Conservation (phyloP, 1,140 invertebrate genomes). For the Dermatophagoides farinae region DNA sequence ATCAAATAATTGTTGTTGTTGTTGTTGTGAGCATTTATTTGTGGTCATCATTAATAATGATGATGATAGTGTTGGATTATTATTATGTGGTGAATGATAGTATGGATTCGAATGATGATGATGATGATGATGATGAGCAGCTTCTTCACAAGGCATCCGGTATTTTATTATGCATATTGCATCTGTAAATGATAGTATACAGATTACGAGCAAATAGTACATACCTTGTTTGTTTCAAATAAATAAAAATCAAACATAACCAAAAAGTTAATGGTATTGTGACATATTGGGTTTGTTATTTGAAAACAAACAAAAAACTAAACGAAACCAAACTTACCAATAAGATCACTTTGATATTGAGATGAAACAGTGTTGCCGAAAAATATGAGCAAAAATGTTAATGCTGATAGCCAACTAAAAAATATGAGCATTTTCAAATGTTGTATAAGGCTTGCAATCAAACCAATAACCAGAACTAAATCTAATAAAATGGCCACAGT, state of each 20-base stretch:
- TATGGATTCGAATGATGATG: too few relatives aligned
- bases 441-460: conserved; percentile 1
- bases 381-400: conserved; percentile 10
- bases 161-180: conserved; percentile 12
- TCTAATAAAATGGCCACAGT: not conserved
- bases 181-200: conserved; percentile 6
- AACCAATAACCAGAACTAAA: not conserved
- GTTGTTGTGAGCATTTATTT: conserved; percentile 5
- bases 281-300: too few relatives aligned
- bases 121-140: not conserved
- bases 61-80: too few relatives aligned
- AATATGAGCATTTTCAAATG: conserved; percentile 7
- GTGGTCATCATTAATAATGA: too few relatives aligned
- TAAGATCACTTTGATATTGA: conserved; percentile 13
- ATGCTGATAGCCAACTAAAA: conserved; percentile 6
- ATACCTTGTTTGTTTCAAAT: not conserved
- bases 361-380: conserved; percentile 11
- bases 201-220: conserved; percentile 7
- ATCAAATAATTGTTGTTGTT: conserved; percentile 3
- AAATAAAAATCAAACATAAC: too few relatives aligned
- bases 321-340: not conserved
- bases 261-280: too few relatives aligned
- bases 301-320: too few relatives aligned
- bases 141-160: conserved; percentile 9
- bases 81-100: too few relatives aligned